Base-by-base conservation (phyloP, 2,888 invertebrate genomes). In the Dryomyza anilis region DNA sequence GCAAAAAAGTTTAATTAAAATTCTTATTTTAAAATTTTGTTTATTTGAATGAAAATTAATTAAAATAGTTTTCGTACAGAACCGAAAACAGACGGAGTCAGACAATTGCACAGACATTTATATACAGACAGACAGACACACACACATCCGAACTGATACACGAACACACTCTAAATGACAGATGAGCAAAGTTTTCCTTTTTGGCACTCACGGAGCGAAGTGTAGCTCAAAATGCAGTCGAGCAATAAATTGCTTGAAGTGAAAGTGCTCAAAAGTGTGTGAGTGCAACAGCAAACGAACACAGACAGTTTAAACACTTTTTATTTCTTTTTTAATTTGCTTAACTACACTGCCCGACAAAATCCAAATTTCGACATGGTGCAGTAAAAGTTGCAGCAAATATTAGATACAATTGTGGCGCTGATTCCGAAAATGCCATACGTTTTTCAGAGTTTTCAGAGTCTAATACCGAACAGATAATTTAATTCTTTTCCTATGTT, bases 1-100 rank as follows among this genome's bases (percentile, higher is more conserved):
- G 68, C 72, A 71, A 60, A 71, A 71, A 78, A 76, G 70, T 76
- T 76, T 78, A 76, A 77, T 76, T 78, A 76, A 78, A 78, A 77
- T 76, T 78, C 76, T 75, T 71, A 74, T 71, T 78, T 72, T 70
- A 74, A 77, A 78, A 73, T 76, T 71, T 72, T 74, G 72, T 71
- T 68, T 74, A 76, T 72, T 76, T 74, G 70, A 75, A 73, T 78
- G 73, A 66, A 72, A 77, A 77, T 75, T 76, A 78, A 77, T 77
- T 79, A 79, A 79, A 77, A 77, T 77, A 77, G 79, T 77, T 77
- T 71, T 46, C 52, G 27, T 36, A 23, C 23, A 50, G 23, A 21
- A 3, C 19, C 12, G 50, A 50, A 19, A 19, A 58, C 48, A 59
- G 21, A 23, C 29, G 30, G n/a, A n/a, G n/a, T n/a, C n/a, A n/a